Base-by-base conservation (phyloP, 2,797 vertebrate genomes). In the Anabas testudineus region DNA sequence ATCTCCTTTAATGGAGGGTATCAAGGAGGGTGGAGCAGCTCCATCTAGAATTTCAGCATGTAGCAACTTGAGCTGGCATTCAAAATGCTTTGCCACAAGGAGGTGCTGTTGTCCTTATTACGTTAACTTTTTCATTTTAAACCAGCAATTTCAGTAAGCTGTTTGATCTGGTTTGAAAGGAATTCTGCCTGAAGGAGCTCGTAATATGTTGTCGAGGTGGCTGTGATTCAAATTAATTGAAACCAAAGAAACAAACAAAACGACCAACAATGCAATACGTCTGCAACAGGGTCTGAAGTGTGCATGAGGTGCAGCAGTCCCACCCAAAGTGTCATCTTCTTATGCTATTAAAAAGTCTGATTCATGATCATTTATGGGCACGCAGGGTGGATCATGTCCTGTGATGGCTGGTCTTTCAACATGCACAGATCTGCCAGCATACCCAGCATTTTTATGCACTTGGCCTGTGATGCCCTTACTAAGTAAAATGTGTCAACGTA, bases 291-390 rank as follows among this genome's bases (percentile, higher is more conserved):
- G 21, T 14, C 22, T 34, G 5, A 21, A 13, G 9, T 24, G 14
- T 37, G 21, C 8, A 5, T 22, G 24, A 36, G 3, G 30, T 56
- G 8, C 39, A 36, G 5, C 7, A 16, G 22, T n/a, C 26, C 47
- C 66, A 37, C 41, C 28, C 49, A 59, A 26, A 21, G 46, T 43
- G 39, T 21, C 52, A 28, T 39, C 18, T 1, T 7, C 7, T 36
- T 14, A 67, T 5, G 3, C 26, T 30, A 59, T n/a, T 46, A 15
- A 32, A 42, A 9, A 14, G 42, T 24, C 10, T 56, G 49, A 71
- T 37, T 76, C 62, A 74, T 41, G 21, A 48, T 53, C 18, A 28
- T 45, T 73, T 60, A 60, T 2, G 5, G 46, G 45, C 26, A 63
- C 7, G 46, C 7, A 48, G 24, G 13, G 10, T 22, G 55, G 66